Evolutionary conservation across 1,140 invertebrate genomes (phyloP).

Genomic region (Sesamia nonagrioides): DNA sequence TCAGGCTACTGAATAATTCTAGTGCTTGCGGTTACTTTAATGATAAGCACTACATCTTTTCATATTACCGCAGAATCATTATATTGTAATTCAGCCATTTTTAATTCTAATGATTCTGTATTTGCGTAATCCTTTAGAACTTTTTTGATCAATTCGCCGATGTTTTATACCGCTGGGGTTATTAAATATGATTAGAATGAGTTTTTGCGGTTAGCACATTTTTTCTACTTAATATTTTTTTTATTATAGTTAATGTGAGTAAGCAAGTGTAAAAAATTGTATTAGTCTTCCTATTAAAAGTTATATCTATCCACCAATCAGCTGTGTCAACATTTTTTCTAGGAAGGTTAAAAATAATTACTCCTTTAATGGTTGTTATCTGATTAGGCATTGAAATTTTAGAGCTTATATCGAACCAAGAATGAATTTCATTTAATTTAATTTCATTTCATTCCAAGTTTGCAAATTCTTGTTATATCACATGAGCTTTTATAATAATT

Average conservation of each 20-base stretch:
- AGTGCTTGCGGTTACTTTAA: constrained; percentile 5
- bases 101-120: not conserved
- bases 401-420: not conserved
- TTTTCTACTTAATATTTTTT: not conserved
- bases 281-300: not conserved
- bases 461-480: too few relatives aligned
- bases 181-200: not conserved
- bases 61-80: not conserved
- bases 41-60: not conserved
- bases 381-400: not conserved
- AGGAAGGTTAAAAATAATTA: not conserved
- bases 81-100: not conserved
- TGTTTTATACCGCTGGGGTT: not conserved
- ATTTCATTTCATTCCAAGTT: too few relatives aligned
- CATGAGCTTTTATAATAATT: not conserved
- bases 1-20: constrained; percentile 31
- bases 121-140: not conserved
- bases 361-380: not conserved
- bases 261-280: not conserved
- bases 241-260: not conserved
- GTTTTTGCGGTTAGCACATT: not conserved
- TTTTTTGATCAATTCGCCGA: not conserved
- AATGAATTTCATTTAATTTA: too few relatives aligned
- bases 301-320: not conserved
- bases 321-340: constrained; percentile 2